Evolutionary conservation across 2,888 invertebrate genomes (phyloP), one percentile per base, ranked within the genome.

Genomic region (Hemistola chrysoprasaria): DNA sequence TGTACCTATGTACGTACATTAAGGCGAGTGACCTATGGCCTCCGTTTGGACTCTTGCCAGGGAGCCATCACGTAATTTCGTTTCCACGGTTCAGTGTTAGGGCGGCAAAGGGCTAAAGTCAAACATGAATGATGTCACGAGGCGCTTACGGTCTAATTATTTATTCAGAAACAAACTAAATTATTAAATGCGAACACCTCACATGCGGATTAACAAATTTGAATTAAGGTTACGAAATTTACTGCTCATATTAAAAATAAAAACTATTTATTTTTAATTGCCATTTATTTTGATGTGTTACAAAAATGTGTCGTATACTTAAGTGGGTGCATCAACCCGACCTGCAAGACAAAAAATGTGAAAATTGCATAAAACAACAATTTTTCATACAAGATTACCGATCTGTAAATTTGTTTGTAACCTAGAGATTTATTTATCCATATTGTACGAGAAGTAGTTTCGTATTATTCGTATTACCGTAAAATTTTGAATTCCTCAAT

Each of bases 21-120:
- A 76, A 71, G 69, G 64, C 70, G 74, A 74, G 78, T 81, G 78
- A 82, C 75, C 75, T 75, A 78, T 46, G 75, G 69, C 66, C 73
- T 62, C 62, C 51, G 65, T 59, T 80, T 83, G 83, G 82, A 78
- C 47, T 50, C 54, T 36, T 47, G 80, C 82, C 81, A 83, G 72
- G 56, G 56, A 43, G 41, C 59, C n/a, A 58, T 52, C 62, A 63
- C 71, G 73, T 76, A 78, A 73, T 41, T 47, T 41, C 35, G 46
- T 41, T 47, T 28, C 41, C 41, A 38, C 38, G 38, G 43, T 41
- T 47, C 46, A 34, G 22, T 30, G 41, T 28, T 34, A 38, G 46
- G 34, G 38, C 38, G 34, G 40, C 24, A 28, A 41, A 46, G 46
- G 46, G 37, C 40, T 47, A 39, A 47, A 47, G 46, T 47, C 46